phyloP scores from a whole-genome alignment of 2,113 vertebrate species.

The Rafetus swinhoei region DNA sequence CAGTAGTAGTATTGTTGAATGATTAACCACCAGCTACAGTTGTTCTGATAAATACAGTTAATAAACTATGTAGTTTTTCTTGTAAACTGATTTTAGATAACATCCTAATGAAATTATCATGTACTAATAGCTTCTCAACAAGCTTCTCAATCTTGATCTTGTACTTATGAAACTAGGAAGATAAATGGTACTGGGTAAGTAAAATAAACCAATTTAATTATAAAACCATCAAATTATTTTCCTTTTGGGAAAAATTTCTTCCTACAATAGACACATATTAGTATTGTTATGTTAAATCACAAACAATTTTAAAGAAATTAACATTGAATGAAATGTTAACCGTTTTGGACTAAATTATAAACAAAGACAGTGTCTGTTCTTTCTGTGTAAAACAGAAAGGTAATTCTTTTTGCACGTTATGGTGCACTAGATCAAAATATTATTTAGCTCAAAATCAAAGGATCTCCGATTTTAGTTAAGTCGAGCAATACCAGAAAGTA shows the following conservation, averaged over 20 bases:
- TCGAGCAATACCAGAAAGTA: conserved; percentile 79
- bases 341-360: conserved; percentile 38
- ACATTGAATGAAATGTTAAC: conserved; percentile 22
- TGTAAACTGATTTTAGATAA: not conserved
- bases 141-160: not conserved
- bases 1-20: not conserved
- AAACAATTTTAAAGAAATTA: not conserved
- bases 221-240: not conserved
- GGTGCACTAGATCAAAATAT: conserved; percentile 73
- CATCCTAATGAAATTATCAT: not conserved
- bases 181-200: not conserved
- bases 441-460: conserved; percentile 82
- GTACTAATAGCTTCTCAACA: not conserved
- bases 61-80: not conserved
- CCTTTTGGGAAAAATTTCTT: not conserved
- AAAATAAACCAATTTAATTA: not conserved
- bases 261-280: not conserved
- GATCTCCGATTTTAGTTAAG: conserved; percentile 70
- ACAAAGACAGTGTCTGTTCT: conserved; percentile 37
- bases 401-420: conserved; percentile 74
- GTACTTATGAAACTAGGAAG: not conserved
- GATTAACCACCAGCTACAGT: not conserved
- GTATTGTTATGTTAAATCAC: conserved; percentile 12
- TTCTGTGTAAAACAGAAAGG: conserved; percentile 42
- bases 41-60: not conserved